Percentiles rank a stretch among this genome's conserved stretches.
These are phyloP conservation scores for Vesta saturnalis DNA, from an alignment of 2,888 invertebrate genomes.

Conservation along the genomic window DNA sequence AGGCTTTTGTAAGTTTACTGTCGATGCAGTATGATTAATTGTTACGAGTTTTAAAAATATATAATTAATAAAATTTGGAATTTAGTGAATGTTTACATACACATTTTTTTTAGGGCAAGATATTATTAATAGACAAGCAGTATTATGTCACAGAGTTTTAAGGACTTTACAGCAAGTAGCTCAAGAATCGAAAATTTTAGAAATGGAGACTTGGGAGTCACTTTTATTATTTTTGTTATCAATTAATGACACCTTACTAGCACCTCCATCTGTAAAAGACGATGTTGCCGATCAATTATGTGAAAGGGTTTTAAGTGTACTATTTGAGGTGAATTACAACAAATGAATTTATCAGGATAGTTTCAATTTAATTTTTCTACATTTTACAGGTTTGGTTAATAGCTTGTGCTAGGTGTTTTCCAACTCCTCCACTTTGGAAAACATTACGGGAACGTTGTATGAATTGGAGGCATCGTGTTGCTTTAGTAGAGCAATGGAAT, in stretches of 20 bases:
- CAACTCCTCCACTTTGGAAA: slow-evolving; percentile 95
- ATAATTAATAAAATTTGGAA: too few species aligned
- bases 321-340: slow-evolving; percentile 75
- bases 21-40: too few species aligned
- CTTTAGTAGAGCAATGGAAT: slow-evolving; percentile 95
- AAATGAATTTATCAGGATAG: not conserved
- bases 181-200: slow-evolving; percentile 77
- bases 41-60: too few species aligned
- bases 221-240: slow-evolving; percentile 87
- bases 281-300: slow-evolving; percentile 93
- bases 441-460: slow-evolving; percentile 92
- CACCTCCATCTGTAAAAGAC: slow-evolving; percentile 93
- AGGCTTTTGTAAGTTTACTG: slow-evolving; percentile 19
- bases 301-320: slow-evolving; percentile 91
- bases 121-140: slow-evolving; percentile 91
- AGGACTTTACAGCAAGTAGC: slow-evolving; percentile 85
- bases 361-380: not conserved
- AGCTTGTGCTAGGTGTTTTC: slow-evolving; percentile 85
- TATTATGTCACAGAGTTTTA: slow-evolving; percentile 90
- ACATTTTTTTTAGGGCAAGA: slow-evolving; percentile 80
- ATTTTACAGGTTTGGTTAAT: slow-evolving; percentile 71
- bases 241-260: slow-evolving; percentile 89
- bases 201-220: slow-evolving; percentile 91
- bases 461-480: slow-evolving; percentile 94
- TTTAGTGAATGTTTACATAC: too few species aligned